These are phyloP conservation scores for Yoshiicerus persimilis DNA, from an alignment of 1,140 invertebrate species.

Conservation along the genomic window DNA sequence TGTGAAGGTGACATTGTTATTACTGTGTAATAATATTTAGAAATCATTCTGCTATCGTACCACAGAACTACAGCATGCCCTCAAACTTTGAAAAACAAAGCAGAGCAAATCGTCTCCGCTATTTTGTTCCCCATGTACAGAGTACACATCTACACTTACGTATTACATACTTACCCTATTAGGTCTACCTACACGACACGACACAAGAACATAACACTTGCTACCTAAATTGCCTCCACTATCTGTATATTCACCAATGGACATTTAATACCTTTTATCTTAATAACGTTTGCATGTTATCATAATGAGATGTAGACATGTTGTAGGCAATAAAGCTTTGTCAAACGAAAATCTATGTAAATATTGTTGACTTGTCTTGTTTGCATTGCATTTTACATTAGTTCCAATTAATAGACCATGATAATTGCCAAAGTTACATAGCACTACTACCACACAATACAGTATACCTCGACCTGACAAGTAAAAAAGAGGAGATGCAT, in stretches of 20 bases:
- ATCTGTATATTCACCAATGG: too few relatives aligned
- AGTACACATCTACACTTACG: too few relatives aligned
- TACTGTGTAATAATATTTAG: neutral
- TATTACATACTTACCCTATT: too few relatives aligned
- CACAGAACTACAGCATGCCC: neutral
- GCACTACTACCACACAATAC: neutral
- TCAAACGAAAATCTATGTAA: neutral
- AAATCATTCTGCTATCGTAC: neutral
- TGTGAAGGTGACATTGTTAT: neutral
- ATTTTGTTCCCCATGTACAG: neutral
- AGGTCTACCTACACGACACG: too few relatives aligned
- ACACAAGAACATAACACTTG: too few relatives aligned
- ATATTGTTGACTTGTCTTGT: neutral
- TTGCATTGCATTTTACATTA: neutral
- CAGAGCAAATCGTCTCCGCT: neutral
- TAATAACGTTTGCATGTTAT: neutral
- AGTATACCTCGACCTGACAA: too few relatives aligned
- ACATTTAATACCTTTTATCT: too few relatives aligned
- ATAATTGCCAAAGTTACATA: neutral
- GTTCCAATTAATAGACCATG: neutral
- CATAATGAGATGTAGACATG: neutral
- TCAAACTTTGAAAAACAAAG: neutral
- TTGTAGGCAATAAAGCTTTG: neutral
- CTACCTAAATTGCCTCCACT: too few relatives aligned
- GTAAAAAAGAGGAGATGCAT: too few relatives aligned